Conservation (phyloP, 1,140 invertebrate genomes). For the Steinernema feltiae region DNA sequence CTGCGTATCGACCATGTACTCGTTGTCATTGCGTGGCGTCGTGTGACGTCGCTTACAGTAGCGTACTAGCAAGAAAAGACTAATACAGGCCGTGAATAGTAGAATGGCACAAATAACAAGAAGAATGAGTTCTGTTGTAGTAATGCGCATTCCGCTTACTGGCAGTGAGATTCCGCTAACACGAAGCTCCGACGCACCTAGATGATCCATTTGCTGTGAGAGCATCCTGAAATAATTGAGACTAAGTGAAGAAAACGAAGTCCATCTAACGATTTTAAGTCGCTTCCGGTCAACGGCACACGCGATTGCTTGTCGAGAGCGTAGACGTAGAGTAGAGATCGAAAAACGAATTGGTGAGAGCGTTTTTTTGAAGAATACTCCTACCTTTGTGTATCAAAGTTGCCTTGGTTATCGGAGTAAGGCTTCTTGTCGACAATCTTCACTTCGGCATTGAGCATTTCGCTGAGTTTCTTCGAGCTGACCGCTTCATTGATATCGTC, state of each 20-base stretch:
- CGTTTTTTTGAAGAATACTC: neutral
- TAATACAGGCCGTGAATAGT: slow-evolving; percentile 23
- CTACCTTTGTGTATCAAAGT: slow-evolving; percentile 21
- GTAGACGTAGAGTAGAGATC: slow-evolving; percentile 39
- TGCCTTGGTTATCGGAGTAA: slow-evolving; percentile 12
- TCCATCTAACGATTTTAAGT: slow-evolving; percentile 17
- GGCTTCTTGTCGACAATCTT: slow-evolving; percentile 15
- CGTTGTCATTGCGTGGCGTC: slow-evolving; percentile 42
- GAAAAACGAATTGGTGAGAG: neutral
- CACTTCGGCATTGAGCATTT: slow-evolving; percentile 4
- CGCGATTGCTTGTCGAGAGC: slow-evolving; percentile 42
- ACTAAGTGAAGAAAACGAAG: neutral
- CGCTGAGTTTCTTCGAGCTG: slow-evolving; percentile 18
- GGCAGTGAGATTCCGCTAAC: slow-evolving; percentile 19
- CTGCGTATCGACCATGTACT: slow-evolving; percentile 48
- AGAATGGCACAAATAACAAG: slow-evolving; percentile 25
- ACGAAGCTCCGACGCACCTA: neutral
- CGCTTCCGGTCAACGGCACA: slow-evolving; percentile 26
- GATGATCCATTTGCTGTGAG: slow-evolving; percentile 21
- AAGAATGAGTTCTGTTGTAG: slow-evolving; percentile 17
- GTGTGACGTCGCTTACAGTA: slow-evolving; percentile 38
- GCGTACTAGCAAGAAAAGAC: slow-evolving; percentile 29
- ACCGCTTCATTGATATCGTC: slow-evolving; percentile 16
- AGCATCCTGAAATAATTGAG: slow-evolving; percentile 17
- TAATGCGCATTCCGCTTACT: neutral